Evolutionary conservation across 2,797 vertebrate genomes (phyloP).

Genomic region (Sebastes hopkinsi): DNA sequence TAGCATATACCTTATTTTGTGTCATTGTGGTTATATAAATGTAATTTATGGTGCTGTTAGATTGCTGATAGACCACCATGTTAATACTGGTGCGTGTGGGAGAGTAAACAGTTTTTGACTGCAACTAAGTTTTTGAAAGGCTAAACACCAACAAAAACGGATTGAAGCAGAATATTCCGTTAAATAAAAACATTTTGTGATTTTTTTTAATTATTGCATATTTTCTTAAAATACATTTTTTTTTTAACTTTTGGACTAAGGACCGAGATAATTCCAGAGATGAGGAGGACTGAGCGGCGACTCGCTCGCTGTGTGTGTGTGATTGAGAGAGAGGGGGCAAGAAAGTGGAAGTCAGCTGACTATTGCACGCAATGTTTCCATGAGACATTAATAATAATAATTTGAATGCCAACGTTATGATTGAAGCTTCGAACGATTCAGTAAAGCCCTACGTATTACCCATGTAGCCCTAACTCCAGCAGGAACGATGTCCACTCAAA

Average conservation of each 20-base stretch:
- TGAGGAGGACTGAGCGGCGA: neutral
- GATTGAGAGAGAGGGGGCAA: neutral
- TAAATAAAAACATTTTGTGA: no score
- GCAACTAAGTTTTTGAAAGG: neutral
- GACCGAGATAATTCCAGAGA: neutral
- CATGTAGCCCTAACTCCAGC: no score
- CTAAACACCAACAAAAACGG: neutral
- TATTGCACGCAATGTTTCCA: neutral
- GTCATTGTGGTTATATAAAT: neutral
- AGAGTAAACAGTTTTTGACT: neutral
- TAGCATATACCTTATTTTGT: neutral
- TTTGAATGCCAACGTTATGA: no score
- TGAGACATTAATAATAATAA: no score
- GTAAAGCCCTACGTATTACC: no score
- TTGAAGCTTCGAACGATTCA: no score
- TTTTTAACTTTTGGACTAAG: neutral
- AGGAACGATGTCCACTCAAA: no score
- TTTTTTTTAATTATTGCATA: no score
- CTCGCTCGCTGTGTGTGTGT: neutral
- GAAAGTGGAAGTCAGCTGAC: neutral
- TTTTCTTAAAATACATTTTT: neutral
- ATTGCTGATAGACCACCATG: fast-evolving
- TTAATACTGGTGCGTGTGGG: neutral
- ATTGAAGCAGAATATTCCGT: neutral
- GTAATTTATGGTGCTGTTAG: neutral